These are phyloP conservation scores for Scaptomyza parva DNA, from an alignment of 2,888 invertebrate species.

Conservation along the genomic window DNA sequence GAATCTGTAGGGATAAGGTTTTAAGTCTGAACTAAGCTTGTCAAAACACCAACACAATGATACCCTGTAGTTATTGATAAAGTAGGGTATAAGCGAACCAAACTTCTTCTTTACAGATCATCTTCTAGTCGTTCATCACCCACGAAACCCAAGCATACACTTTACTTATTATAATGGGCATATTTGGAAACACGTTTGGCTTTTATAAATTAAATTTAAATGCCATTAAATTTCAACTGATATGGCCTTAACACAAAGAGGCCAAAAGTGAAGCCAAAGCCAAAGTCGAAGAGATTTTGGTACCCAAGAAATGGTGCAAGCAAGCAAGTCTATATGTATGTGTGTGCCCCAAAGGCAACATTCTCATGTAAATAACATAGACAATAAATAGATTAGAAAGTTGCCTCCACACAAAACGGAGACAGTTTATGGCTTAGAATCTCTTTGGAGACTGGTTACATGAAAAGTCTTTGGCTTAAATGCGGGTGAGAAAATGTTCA, in stretches of 20 bases:
- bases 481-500: constrained; percentile 32
- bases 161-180: constrained; percentile 39
- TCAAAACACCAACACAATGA: not conserved
- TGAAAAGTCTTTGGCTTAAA: constrained; percentile 9
- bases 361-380: constrained; percentile 51
- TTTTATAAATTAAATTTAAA: constrained; percentile 75
- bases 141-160: not conserved
- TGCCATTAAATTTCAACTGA: constrained; percentile 65
- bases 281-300: constrained; percentile 36
- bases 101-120: not conserved
- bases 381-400: constrained; percentile 55
- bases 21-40: not conserved
- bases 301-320: constrained; percentile 49
- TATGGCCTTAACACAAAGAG: constrained; percentile 38
- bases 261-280: constrained; percentile 12
- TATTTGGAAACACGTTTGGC: constrained; percentile 67
- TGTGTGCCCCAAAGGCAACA: constrained; percentile 25
- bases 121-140: not conserved
- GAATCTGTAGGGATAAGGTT: not conserved
- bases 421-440: constrained; percentile 32
- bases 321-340: constrained; percentile 4
- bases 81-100: not conserved
- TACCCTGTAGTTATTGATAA: constrained; percentile 2
- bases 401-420: constrained; percentile 25
- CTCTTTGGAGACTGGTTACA: not conserved